phyloP scores from a whole-genome alignment of 2,888 invertebrate genomes.

The Chydorus sphaericus region DNA sequence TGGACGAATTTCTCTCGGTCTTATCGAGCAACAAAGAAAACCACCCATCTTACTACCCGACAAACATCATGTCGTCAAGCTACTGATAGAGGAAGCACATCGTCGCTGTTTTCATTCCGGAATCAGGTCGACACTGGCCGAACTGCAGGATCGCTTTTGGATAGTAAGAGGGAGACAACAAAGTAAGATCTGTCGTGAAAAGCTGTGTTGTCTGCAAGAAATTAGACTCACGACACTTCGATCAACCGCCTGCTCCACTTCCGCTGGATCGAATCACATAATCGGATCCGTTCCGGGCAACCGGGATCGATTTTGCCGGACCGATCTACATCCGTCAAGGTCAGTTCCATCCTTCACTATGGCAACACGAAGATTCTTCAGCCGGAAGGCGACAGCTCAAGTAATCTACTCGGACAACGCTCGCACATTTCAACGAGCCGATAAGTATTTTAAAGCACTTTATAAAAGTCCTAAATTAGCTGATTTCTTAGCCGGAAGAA shows the following conservation, averaged over 20 bases:
- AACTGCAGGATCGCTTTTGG: constrained; percentile 16
- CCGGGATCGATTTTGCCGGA: constrained; percentile 21
- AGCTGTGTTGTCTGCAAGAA: constrained; percentile 13
- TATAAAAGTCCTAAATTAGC: too few species aligned
- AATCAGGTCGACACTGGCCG: constrained; percentile 12
- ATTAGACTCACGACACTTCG: not conserved
- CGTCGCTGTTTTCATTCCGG: constrained; percentile 12
- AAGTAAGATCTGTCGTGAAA: constrained; percentile 13
- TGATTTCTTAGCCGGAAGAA: too few species aligned
- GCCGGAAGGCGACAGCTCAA: not conserved
- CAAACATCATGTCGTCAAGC: not conserved
- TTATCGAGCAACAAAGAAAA: not conserved
- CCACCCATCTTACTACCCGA: not conserved
- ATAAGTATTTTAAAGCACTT: too few species aligned
- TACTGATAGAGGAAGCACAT: not conserved
- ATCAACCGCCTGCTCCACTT: constrained; percentile 3
- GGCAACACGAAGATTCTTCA: not conserved
- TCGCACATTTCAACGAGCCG: not conserved
- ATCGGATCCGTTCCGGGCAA: constrained; percentile 13
- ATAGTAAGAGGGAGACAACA: constrained; percentile 13
- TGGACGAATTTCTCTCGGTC: too few species aligned
- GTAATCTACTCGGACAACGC: constrained; percentile 7
- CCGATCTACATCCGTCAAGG: constrained; percentile 20
- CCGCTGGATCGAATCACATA: constrained; percentile 8
- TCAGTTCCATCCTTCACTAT: not conserved